Evolutionary conservation across 2,113 vertebrate genomes (phyloP).

Genomic region (Myotis yumanensis): DNA sequence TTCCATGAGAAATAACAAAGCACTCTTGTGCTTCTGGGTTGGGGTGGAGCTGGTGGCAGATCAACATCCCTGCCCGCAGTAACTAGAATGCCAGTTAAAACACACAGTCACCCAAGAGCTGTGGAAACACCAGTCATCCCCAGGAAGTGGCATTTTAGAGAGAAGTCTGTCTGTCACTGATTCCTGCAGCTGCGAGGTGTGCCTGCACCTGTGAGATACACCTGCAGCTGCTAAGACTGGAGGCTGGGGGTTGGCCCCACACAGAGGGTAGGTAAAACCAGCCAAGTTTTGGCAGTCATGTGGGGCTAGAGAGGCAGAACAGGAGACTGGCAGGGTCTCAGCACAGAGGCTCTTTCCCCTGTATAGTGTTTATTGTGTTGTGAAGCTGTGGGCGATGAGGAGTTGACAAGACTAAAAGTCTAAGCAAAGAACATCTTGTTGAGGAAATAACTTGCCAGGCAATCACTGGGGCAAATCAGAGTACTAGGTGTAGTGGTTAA

Average conservation of each 20-base stretch:
- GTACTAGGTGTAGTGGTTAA: too few species aligned
- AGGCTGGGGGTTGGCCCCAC: neutral
- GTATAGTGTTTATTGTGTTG: neutral
- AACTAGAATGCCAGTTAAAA: neutral
- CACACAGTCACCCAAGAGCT: neutral
- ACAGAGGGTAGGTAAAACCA: neutral
- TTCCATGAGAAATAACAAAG: neutral
- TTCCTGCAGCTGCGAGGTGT: too few species aligned
- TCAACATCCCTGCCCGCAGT: neutral
- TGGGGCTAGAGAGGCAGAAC: neutral
- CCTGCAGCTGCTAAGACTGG: neutral
- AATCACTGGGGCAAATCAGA: neutral
- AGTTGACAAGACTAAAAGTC: neutral
- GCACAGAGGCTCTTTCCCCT: neutral
- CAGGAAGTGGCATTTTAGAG: neutral
- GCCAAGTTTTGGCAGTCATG: neutral
- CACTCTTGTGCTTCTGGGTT: neutral
- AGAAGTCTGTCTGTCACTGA: neutral
- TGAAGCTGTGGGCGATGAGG: neutral
- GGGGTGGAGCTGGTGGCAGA: neutral
- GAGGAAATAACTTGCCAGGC: neutral
- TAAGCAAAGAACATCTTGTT: neutral
- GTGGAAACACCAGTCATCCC: neutral
- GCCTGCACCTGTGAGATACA: neutral
- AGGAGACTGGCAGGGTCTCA: neutral